Conservation (phyloP, 2,888 invertebrate species). For the Yponomeuta plumbellus region DNA sequence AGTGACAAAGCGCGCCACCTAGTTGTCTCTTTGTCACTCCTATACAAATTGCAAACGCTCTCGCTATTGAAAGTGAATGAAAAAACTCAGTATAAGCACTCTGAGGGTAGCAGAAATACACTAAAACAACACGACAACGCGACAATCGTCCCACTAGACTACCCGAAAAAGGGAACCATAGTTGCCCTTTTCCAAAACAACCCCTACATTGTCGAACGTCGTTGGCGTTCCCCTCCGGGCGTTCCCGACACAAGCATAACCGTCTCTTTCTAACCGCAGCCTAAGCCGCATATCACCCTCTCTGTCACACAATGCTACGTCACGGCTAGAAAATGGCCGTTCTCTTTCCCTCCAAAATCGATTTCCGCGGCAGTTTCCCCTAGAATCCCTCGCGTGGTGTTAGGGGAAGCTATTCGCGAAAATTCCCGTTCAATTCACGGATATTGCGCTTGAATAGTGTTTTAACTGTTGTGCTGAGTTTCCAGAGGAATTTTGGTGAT, state of each 20-base stretch:
- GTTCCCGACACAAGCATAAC: not conserved
- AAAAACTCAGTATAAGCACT: no score
- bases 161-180: not conserved
- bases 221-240: not conserved
- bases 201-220: not conserved
- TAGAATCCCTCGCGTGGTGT: not conserved
- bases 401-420: not conserved
- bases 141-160: not conserved
- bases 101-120: not conserved
- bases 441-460: not conserved
- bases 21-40: no score
- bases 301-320: not conserved
- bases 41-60: no score
- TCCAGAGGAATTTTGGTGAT: not conserved
- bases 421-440: not conserved
- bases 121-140: not conserved
- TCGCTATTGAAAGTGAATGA: no score
- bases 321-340: not conserved
- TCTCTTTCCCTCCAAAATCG: conserved; percentile 6
- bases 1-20: no score
- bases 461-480: not conserved
- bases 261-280: not conserved
- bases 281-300: not conserved
- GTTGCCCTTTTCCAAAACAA: not conserved
- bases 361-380: not conserved